Base-by-base conservation (phyloP, 1,140 invertebrate genomes). In the Hyphantria cunea region DNA sequence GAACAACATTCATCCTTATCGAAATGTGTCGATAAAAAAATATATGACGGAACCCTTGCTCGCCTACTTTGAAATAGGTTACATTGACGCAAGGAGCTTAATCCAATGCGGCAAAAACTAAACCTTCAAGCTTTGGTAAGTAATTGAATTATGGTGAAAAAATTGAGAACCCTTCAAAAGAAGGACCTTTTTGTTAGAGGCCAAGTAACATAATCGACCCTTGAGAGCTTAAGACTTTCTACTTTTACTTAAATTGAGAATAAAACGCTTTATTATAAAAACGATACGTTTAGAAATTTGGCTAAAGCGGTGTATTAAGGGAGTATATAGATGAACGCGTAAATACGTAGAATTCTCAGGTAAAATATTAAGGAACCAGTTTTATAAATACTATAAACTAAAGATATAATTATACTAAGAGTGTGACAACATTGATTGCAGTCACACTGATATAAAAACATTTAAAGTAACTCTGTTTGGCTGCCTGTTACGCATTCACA, bases 1-100 rank as follows among this genome's bases (percentile, higher is more conserved):
- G 56, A 68, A 64, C 55, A 61, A 64, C 56, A 60, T 68, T 39
- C 45, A 64, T 68, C 55, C 66, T 64, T 64, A 68, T 68, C 66
- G 56, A 61, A 68, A 60, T 64, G 51, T 60, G 55, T 53, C 59
- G 59, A 58, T 55, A 63, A 63, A 63, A n/a, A 63, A 63, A 59
- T 64, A 51, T 64, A 60, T 55, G 60, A 61, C 52, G 48, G 56
- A 41, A 53, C 48, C 51, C 55, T 54, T 15, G 54, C 37, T 12
- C 51, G 53, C 48, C 50, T n/a, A 47, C 25, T 45, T 49, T 44
- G 39, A 65, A 65, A 48, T 60, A 64, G 54, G 63, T 72, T 60
- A 64, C 48, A 52, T 55, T 60, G 47, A 54, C 48, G 45, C 37
- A 66, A 54, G 54, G 33, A 59, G 55, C 55, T 58, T 48, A 58